Conservation (phyloP, 1,140 invertebrate genomes). For the Sarcophaga bullata region DNA sequence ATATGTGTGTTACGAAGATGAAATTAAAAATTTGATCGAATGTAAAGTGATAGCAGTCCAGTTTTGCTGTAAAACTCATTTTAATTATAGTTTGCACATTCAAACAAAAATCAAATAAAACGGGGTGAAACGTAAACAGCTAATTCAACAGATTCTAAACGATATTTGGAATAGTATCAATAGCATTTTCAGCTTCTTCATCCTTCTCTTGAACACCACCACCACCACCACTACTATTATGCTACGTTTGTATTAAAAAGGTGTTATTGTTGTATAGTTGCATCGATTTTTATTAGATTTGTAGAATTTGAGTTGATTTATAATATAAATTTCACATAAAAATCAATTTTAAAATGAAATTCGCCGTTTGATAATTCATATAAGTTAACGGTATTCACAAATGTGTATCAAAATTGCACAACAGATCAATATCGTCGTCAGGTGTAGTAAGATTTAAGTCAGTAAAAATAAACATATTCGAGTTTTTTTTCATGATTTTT, state of each 20-base stretch:
- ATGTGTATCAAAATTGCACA: too few species aligned
- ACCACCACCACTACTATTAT: slow-evolving; percentile 51
- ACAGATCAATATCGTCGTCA: slow-evolving; percentile 1
- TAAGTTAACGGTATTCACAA: too few species aligned
- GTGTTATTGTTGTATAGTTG: background rate
- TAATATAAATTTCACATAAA: background rate
- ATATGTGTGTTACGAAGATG: too few species aligned
- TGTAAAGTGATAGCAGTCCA: too few species aligned
- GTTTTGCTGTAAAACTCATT: too few species aligned
- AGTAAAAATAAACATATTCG: background rate
- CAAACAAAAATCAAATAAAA: too few species aligned
- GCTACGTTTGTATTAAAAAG: slow-evolving; percentile 18
- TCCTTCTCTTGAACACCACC: slow-evolving; percentile 57
- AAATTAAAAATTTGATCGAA: too few species aligned
- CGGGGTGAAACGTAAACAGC: too few species aligned
- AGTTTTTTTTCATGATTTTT: background rate
- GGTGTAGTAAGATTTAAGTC: background rate
- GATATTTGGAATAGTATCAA: slow-evolving; percentile 62
- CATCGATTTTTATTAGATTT: background rate
- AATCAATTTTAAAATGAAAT: background rate
- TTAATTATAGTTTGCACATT: too few species aligned
- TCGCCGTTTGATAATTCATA: too few species aligned
- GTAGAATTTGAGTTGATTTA: background rate
- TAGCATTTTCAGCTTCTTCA: slow-evolving; percentile 62
- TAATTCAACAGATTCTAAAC: slow-evolving; percentile 49